Evolutionary conservation across 92 coral and sea anemone genomes (phyloP).

Genomic region (Plumapathes pennacea): DNA sequence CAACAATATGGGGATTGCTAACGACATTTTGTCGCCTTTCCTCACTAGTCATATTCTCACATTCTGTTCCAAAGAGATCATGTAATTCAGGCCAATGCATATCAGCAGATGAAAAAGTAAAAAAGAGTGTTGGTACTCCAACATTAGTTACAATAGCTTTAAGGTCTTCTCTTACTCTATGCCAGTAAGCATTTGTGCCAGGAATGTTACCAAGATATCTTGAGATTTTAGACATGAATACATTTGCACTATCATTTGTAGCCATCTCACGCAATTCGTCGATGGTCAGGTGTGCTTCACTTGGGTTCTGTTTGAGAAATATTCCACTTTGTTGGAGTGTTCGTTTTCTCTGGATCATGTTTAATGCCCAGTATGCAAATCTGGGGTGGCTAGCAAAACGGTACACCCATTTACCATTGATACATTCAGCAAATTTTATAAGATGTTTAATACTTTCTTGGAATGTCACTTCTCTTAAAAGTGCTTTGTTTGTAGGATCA

Average conservation of each 20-base stretch:
- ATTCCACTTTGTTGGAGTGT: constrained; percentile 63
- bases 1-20: constrained; percentile 58
- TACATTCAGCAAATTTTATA: constrained; percentile 22
- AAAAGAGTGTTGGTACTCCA: constrained; percentile 48
- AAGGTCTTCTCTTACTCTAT: constrained; percentile 45
- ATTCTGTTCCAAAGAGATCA: constrained; percentile 14
- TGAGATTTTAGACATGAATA: constrained; percentile 54
- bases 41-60: constrained; percentile 30
- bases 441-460: constrained; percentile 35
- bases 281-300: constrained; percentile 50
- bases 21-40: constrained; percentile 58
- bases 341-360: constrained; percentile 59
- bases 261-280: constrained; percentile 69
- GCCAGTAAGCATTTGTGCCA: constrained; percentile 55
- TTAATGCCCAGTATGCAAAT: constrained; percentile 35
- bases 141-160: constrained; percentile 44
- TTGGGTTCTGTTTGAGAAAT: constrained; percentile 38
- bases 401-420: constrained; percentile 43
- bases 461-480: constrained; percentile 27
- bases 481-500: constrained; percentile 15
- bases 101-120: constrained; percentile 51
- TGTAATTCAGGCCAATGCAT: constrained; percentile 55
- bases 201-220: constrained; percentile 56
- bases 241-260: constrained; percentile 19
- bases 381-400: constrained; percentile 55